Base-by-base conservation (phyloP, 2,888 invertebrate species). In the Opisthograptis luteolata region DNA sequence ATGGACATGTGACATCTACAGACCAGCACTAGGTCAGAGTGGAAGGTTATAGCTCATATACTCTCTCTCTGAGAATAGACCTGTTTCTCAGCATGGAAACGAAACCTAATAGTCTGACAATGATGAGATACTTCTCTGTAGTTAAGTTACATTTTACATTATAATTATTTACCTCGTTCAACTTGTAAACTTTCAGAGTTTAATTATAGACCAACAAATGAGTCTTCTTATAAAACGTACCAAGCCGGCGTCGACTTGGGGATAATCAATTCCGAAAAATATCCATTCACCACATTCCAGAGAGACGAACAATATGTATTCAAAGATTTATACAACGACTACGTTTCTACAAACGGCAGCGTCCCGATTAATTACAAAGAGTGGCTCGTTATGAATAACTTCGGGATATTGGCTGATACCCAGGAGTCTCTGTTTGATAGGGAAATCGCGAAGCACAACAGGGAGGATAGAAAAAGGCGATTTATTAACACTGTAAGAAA, bases 301-400 rank as follows among this genome's bases (percentile, higher is more conserved):
- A 68, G 57, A 45, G 77, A 83, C 54, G 81, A 81, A 66, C 62
- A 58, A 62, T 75, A 72, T 41, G 61, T 81, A 62, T 84, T 82
- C 48, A 76, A 72, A 66, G 72, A 77, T 58, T 55, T 75, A 54
- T 81, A 72, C 57, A 54, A 53, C 20, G 70, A 76, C 58, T 79
- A 75, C 44, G 55, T 58, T 42, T 62, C 66, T 15, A 39, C 66
- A 55, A 79, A 83, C 55, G 64, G 36, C 24, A 76, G 60, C 42
- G 42, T 66, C 10, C 68, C 70, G 46, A 66, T 79, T 63, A 77
- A 72, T 71, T 85, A 85, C 60, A 58, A 69, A 17, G 79, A 85
- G 58, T 84, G 84, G 77, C 73, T 84, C 25, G 64, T 84, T 53
- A 67, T 80, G 62, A 84, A 84, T 61, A 79, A 84, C 68, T 86